Evolutionary conservation across 2,113 vertebrate species (phyloP), one percentile per base, ranked within the genome.

Genomic region (Heterochromis multidens): DNA sequence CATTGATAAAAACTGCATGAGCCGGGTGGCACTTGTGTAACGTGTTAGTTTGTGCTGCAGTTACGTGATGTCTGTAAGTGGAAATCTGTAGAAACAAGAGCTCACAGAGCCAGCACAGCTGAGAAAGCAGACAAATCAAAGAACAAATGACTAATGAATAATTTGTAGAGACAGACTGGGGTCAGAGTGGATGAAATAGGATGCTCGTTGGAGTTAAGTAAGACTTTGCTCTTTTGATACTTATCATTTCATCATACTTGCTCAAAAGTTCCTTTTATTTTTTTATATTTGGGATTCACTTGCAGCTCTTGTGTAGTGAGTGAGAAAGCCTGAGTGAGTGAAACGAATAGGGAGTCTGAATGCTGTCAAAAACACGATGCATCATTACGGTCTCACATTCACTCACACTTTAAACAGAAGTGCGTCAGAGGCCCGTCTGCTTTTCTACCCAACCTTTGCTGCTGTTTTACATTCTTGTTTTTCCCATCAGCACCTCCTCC

Each of bases 131-230:
- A 86, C 77, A 70, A 85, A 82, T 91, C 82, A 82, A 86, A 87
- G 82, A 79, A 84, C 85, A 89, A 86, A 74, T 74, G 80, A 83
- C 84, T 89, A 83, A 91, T 93, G 77, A 92, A 94, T 93, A 40
- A 93, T 93, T 91, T 58, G 77, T 85, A 27, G 52, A 77, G 74
- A 91, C 86, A 88, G 90, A 91, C 81, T 72, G 82, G 80, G 87
- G 89, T 84, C 81, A 85, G 67, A 87, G 31, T 72, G 80, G n/a
- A 21, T 79, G 82, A 87, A 87, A 91, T 58, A 11, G 86, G 86
- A 89, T 10, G 77, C 83, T 65, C 4, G 29, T 54, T 33, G 29
- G 70, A 76, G 49, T 79, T 88, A 72, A 77, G 57, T 40, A 61
- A 60, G 37, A 54, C 40, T 80, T 78, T 49, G 40, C 1, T 1